Evolutionary conservation across 2,797 vertebrate species (phyloP), one percentile per base, ranked within the genome.

Genomic region (Crypturellus tataupa): DNA sequence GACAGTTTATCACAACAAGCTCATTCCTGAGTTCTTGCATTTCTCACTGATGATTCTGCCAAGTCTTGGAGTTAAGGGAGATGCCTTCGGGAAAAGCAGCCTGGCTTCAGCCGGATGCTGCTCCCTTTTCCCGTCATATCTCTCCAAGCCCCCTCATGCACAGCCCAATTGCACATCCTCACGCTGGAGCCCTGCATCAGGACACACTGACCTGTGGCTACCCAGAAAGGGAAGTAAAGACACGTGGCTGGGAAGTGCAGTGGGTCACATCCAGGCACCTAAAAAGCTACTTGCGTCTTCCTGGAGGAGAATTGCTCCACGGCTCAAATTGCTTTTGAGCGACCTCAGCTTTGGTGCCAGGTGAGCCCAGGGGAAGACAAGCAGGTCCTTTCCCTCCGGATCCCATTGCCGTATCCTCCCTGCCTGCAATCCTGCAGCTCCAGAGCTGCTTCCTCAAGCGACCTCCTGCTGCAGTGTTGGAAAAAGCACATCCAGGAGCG

Each of bases 281-380:
- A 6, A 21, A 35, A 24, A 35, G n/a, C n/a, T 35, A 29, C 49
- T 35, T 55, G 14, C 25, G 39, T 25, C 33, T 55, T 68, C 82
- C 89, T 9, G 3, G 53, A 75, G 81, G 58, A 95, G 19, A 13
- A n/a, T 25, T 39, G 63, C 71, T 29, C 25, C 6, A 27, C n/a
- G 53, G 29, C 65, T 76, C 3, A 12, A 3, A 3, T 49, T 47
- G 23, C 18, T 80, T 72, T 33, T 29, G 7, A 86, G 59, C 56
- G 33, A 24, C 55, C 40, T 10, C 0, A 21, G 24, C 53, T 37
- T 3, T 0, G 0, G 23, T 1, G 2, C 21, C 23, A 55, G 27
- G 53, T 47, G 40, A 90, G n/a, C 27, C 18, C 64, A 29, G 46
- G 20, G 12, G 24, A 79, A 12, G 12, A 44, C 65, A 44, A 40